A percentile compares a stretch with the other conserved stretches of the same genome.
Evolutionary conservation across 2,888 invertebrate genomes (phyloP).

Genomic region (Drosophila limbata): DNA sequence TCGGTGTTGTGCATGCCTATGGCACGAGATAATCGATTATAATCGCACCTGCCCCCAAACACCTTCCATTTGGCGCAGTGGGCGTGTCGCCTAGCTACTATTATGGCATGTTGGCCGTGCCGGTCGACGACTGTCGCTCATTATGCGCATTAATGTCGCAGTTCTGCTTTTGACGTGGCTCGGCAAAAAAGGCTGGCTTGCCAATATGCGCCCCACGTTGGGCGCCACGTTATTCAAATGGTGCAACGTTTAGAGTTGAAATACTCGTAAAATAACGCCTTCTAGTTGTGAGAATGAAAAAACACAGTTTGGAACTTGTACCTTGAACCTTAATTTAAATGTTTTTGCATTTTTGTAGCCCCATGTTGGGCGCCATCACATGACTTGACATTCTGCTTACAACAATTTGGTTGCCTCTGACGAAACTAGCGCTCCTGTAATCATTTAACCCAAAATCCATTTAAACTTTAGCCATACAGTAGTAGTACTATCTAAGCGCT

Average conservation of each 20-base stretch:
- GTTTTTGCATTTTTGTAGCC: not conserved
- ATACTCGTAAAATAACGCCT: not conserved
- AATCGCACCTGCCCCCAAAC: conserved; percentile 51
- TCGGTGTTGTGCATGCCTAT: conserved; percentile 30
- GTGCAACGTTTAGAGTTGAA: not conserved
- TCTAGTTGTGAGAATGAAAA: not conserved
- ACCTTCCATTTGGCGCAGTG: conserved; percentile 20
- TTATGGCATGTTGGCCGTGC: conserved; percentile 41
- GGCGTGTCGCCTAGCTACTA: conserved; percentile 42
- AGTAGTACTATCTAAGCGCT: conserved; percentile 41
- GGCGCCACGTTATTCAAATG: conserved; percentile 10
- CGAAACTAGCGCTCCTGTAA: conserved; percentile 5
- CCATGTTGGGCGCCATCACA: not conserved
- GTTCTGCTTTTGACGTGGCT: conserved; percentile 39
- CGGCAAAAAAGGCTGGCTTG: conserved; percentile 17
- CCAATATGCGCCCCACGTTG: conserved; percentile 16
- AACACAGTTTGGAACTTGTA: not conserved
- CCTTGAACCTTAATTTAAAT: not conserved
- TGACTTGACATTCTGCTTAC: not conserved
- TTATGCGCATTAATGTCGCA: conserved; percentile 72
- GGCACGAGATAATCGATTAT: conserved; percentile 69
- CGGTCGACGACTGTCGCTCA: conserved; percentile 59
- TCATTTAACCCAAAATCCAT: conserved; percentile 17
- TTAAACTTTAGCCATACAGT: conserved; percentile 20
- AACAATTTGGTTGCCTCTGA: not conserved